Evolutionary conservation across 2,888 invertebrate genomes (phyloP), one percentile per base, ranked within the genome.

Genomic region (Himalopsyche kuldschensis): DNA sequence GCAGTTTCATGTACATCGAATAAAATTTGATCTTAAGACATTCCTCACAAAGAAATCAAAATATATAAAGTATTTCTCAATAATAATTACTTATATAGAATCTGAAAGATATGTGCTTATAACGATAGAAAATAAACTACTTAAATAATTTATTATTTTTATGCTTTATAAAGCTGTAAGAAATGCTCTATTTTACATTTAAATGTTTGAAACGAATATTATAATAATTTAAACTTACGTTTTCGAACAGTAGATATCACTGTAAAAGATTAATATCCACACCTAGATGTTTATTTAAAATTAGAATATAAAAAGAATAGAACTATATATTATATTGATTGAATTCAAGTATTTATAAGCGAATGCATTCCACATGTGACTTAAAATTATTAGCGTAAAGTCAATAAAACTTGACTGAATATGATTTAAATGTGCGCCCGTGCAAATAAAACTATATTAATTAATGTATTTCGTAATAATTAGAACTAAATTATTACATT

Each of bases 361-460:
- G 78, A 81, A 81, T 84, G 84, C 84, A 84, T 84, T 84, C 84
- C 84, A 55, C 55, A 81, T 77, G 84, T 84, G 84, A 84, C 84
- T 84, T 84, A 84, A 78, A 48, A 55, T 47, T 55, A 31, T 81
- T 84, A 84, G 84, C 48, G 30, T 35, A 79, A 24, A 48, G 79
- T 75, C 82, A 78, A 47, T 24, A 30, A 24, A 32, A 32, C 35
- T 79, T 79, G 79, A 79, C 79, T 32, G 31, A 79, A 79, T 31
- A 63, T 35, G 10, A 69, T 69, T 69, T 69, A 69, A 30, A 24
- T 69, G 27, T 69, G 69, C 30, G 69, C 69, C 69, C 30, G 69
- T 69, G 69, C 69, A 69, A 69, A 69, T 24, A 63, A 69, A 69
- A 69, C 27, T 69, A 5, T 55, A 55, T 55, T 55, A 55, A 3